Evolutionary conservation across 2,797 vertebrate genomes (phyloP).

Genomic region (Myripristis jacobus): DNA sequence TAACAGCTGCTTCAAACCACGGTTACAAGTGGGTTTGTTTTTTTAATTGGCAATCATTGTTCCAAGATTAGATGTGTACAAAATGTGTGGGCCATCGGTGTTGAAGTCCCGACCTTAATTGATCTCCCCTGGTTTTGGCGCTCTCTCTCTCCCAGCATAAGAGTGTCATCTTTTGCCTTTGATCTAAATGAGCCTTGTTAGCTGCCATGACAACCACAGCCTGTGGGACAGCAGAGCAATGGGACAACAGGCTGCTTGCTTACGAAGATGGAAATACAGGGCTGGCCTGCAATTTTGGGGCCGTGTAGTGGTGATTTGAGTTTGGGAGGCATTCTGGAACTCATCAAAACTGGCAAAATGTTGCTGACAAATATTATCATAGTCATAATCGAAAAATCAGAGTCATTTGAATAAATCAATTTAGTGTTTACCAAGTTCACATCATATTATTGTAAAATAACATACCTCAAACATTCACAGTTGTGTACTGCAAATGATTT

Average conservation of each 20-base stretch:
- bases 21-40: slow-evolving; percentile 18
- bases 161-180: slow-evolving; percentile 70
- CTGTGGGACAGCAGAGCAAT: slow-evolving; percentile 57
- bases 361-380: slow-evolving; percentile 24
- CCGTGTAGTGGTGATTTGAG: slow-evolving; percentile 51
- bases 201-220: slow-evolving; percentile 78
- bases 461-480: too few species aligned
- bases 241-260: slow-evolving; percentile 65
- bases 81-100: slow-evolving; percentile 50
- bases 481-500: slow-evolving; percentile 13
- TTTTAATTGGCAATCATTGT: slow-evolving; percentile 25
- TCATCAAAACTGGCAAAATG: slow-evolving; percentile 44
- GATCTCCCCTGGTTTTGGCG: slow-evolving; percentile 63
- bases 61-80: neutral
- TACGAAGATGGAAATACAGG: slow-evolving; percentile 67
- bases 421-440: slow-evolving; percentile 30
- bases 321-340: slow-evolving; percentile 43
- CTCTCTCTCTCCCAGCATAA: slow-evolving; percentile 51
- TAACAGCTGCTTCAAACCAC: slow-evolving; percentile 49
- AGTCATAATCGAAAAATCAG: too few species aligned
- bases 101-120: slow-evolving; percentile 71
- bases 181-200: slow-evolving; percentile 79
- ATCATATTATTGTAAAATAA: neutral
- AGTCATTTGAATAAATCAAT: slow-evolving; percentile 28
- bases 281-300: slow-evolving; percentile 59